phyloP scores from a whole-genome alignment of 2,113 vertebrate genomes.

The Rattus rattus region DNA sequence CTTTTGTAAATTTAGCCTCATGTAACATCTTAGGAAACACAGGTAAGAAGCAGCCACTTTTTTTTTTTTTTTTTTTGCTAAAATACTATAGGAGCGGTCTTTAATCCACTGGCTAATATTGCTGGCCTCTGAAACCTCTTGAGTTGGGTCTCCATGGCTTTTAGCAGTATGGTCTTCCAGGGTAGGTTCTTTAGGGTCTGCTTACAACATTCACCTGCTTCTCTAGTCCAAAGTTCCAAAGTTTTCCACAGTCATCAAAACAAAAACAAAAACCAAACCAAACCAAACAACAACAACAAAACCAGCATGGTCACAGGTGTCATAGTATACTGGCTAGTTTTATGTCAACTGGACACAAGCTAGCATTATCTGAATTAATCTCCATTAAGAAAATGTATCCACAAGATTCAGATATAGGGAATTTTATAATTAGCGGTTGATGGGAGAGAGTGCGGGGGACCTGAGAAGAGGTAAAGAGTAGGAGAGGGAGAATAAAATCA shows the following conservation, averaged over 20 bases:
- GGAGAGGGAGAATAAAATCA: too few species aligned
- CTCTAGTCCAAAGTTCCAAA: not conserved
- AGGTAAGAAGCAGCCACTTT: not conserved
- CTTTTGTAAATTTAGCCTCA: not conserved
- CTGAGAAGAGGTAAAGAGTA: too few species aligned
- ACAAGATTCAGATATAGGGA: not conserved
- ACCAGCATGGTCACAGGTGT: not conserved
- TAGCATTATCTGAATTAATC: not conserved
- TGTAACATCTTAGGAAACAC: not conserved
- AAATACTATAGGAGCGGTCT: not conserved
- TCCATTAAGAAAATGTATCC: not conserved
- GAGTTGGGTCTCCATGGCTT: not conserved
- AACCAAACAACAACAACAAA: not conserved
- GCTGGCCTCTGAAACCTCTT: not conserved
- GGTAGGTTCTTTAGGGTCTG: not conserved
- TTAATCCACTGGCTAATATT: not conserved
- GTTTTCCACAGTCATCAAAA: not conserved
- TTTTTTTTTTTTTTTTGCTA: not conserved
- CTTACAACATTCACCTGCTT: not conserved
- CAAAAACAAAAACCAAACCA: too few species aligned
- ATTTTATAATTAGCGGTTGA: not conserved
- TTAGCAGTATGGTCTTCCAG: not conserved
- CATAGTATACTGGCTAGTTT: not conserved
- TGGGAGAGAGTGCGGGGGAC: not conserved
- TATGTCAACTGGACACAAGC: not conserved